phyloP scores from a whole-genome alignment of 2,888 invertebrate genomes.

The Fragum whitleyi region DNA sequence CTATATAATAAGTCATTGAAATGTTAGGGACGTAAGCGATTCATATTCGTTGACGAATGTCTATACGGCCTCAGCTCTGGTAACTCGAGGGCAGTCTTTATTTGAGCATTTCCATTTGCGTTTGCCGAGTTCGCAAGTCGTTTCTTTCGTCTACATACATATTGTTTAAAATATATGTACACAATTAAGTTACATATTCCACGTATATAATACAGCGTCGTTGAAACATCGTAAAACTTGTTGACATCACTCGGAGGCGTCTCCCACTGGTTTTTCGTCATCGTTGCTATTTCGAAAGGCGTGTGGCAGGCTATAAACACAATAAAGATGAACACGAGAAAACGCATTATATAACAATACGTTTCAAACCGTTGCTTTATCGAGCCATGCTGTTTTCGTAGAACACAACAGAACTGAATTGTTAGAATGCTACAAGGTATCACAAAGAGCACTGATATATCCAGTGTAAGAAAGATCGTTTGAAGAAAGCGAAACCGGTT shows the following conservation, averaged over 20 bases:
- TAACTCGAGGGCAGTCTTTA: conserved; percentile 31
- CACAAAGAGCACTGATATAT: conserved; percentile 73
- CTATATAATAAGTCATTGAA: too few species aligned
- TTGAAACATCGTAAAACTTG: conserved; percentile 55
- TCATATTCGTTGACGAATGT: conserved; percentile 30
- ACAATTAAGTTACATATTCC: conserved; percentile 77
- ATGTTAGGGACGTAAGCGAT: conserved; percentile 15
- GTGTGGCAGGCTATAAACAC: conserved; percentile 66
- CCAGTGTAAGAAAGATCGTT: conserved; percentile 69
- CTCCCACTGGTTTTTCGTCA: conserved; percentile 59
- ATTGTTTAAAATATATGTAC: conserved; percentile 78
- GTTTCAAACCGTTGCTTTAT: conserved; percentile 67
- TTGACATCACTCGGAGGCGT: conserved; percentile 9
- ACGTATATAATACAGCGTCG: conserved; percentile 63
- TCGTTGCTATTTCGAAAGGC: conserved; percentile 74
- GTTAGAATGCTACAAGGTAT: conserved; percentile 62
- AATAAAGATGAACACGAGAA: conserved; percentile 66
- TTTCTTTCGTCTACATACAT: conserved; percentile 71
- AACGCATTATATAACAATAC: conserved; percentile 70
- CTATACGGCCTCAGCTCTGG: conserved; percentile 31
- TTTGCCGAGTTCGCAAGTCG: conserved; percentile 25
- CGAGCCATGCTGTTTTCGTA: conserved; percentile 60
- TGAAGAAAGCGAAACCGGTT: conserved; percentile 71
- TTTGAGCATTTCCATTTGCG: not conserved
- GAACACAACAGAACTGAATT: conserved; percentile 60